phyloP scores from a whole-genome alignment of 2,113 vertebrate genomes.

The Xiphophorus maculatus region DNA sequence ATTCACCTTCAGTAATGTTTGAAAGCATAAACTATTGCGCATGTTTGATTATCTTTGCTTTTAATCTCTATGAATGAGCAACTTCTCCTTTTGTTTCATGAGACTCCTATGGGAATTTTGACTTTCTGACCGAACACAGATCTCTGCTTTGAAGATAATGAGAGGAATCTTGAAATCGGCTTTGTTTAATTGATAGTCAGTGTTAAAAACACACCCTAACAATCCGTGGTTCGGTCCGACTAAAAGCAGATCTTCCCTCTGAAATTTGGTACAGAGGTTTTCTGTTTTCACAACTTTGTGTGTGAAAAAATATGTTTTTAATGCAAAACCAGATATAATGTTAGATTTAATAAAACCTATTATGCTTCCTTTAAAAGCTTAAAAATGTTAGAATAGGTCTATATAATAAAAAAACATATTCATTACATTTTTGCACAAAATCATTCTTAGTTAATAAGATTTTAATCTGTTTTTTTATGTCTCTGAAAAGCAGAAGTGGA shows the following conservation, averaged over 20 bases:
- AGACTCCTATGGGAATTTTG: background rate
- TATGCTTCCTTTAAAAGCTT: too few relatives aligned
- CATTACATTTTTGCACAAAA: too few relatives aligned
- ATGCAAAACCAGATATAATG: background rate
- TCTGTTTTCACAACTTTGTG: too few relatives aligned
- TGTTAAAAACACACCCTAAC: background rate
- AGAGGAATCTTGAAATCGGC: slow-evolving; percentile 22
- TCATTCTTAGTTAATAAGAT: too few relatives aligned
- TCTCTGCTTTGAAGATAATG: slow-evolving; percentile 36
- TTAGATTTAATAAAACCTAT: background rate
- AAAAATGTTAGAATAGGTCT: too few relatives aligned
- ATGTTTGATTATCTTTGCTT: slow-evolving; percentile 6
- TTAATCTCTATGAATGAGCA: slow-evolving; percentile 11
- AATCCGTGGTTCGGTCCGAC: background rate
- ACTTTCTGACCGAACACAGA: slow-evolving; percentile 11
- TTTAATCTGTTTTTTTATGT: too few relatives aligned
- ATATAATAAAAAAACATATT: too few relatives aligned
- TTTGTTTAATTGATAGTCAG: slow-evolving; percentile 32
- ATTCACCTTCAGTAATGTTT: slow-evolving; percentile 54
- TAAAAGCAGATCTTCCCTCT: background rate
- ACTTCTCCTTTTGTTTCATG: slow-evolving; percentile 11
- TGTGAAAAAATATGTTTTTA: background rate
- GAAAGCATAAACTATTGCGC: slow-evolving; percentile 12
- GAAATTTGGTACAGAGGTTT: background rate
- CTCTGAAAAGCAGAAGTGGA: too few relatives aligned